These are phyloP conservation scores for Caerostris darwini DNA, from an alignment of 1,140 invertebrate genomes.

Conservation along the genomic window DNA sequence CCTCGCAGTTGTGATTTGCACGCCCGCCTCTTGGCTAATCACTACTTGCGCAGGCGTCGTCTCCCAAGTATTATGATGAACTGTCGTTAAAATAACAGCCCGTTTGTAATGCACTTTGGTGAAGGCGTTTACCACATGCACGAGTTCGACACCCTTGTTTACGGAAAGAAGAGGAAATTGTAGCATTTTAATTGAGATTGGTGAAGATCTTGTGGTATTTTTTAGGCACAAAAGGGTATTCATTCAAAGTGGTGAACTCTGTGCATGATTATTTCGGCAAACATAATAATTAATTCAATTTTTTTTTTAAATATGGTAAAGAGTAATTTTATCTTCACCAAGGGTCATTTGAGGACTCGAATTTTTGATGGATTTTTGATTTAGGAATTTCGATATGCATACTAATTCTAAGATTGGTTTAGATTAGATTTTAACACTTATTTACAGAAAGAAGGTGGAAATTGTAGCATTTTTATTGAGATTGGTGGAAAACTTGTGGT, in stretches of 20 bases:
- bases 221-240: neutral
- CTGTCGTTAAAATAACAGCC: slow-evolving; percentile 48
- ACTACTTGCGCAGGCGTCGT: neutral
- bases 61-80: neutral
- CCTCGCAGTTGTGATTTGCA: slow-evolving; percentile 64
- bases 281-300: neutral
- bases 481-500: neutral
- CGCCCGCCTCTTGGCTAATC: slow-evolving; percentile 49
- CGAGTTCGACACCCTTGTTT: neutral
- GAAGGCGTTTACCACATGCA: neutral
- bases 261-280: neutral
- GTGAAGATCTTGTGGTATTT: neutral
- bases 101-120: neutral
- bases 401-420: too few relatives aligned
- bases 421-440: too few relatives aligned
- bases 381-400: too few relatives aligned
- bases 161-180: neutral
- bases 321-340: neutral
- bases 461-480: neutral
- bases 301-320: neutral
- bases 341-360: neutral
- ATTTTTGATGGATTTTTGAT: too few relatives aligned
- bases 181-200: neutral
- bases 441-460: too few relatives aligned
- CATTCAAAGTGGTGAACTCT: neutral